These are phyloP conservation scores for Megathymus violae DNA, from an alignment of 1,140 invertebrate genomes.

Conservation along the genomic window DNA sequence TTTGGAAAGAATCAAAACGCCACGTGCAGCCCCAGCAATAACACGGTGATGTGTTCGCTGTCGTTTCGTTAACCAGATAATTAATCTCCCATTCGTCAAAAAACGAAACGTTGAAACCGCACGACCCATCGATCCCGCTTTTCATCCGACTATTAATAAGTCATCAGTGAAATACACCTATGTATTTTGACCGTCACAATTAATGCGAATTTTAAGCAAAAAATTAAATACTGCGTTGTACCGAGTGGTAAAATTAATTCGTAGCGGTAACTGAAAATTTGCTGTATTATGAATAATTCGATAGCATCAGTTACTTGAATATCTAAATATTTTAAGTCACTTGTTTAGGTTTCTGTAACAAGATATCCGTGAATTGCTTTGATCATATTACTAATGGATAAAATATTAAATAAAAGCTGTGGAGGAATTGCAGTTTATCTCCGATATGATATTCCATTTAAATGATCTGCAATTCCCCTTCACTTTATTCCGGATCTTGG, in stretches of 20 bases:
- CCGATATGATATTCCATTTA: too few relatives aligned
- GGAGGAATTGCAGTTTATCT: too few relatives aligned
- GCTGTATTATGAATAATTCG: not conserved
- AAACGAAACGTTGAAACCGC: slow-evolving; percentile 41
- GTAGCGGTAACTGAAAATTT: slow-evolving; percentile 1
- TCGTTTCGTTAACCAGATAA: slow-evolving; percentile 39
- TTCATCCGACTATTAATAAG: slow-evolving; percentile 28
- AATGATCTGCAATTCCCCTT: too few relatives aligned
- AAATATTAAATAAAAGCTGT: too few relatives aligned
- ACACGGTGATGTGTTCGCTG: slow-evolving; percentile 15
- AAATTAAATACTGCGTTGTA: slow-evolving; percentile 3
- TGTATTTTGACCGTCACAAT: slow-evolving; percentile 11
- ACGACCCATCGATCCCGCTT: slow-evolving; percentile 33
- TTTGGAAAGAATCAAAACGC: slow-evolving; percentile 22
- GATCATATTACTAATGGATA: too few relatives aligned
- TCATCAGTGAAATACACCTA: slow-evolving; percentile 27
- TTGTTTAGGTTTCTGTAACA: not conserved
- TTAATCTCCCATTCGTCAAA: slow-evolving; percentile 44
- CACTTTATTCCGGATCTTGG: too few relatives aligned
- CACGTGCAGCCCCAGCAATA: slow-evolving; percentile 10
- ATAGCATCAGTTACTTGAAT: too few relatives aligned
- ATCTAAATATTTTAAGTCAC: not conserved
- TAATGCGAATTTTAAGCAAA: slow-evolving; percentile 10
- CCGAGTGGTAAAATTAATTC: slow-evolving; percentile 1
- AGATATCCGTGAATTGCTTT: too few relatives aligned